These are phyloP conservation scores for Okamejei kenojei DNA, from an alignment of 2,797 vertebrate genomes.

Conservation along the genomic window DNA sequence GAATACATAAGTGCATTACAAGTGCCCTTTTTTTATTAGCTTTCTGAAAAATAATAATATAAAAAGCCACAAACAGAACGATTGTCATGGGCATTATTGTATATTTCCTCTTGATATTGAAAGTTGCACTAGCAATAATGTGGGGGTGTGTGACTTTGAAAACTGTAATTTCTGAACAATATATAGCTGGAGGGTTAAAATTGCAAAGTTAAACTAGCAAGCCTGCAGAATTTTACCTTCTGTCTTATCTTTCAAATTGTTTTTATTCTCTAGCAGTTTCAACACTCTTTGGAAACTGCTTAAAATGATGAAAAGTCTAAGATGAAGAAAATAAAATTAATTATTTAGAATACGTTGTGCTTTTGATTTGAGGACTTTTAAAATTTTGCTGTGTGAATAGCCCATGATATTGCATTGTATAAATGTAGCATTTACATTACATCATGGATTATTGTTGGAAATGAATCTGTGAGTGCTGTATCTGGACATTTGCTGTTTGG, in stretches of 20 bases:
- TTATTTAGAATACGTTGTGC: neutral
- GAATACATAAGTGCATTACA: neutral
- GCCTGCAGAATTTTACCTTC: neutral
- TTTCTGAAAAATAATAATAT: neutral
- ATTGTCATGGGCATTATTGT: too few relatives aligned
- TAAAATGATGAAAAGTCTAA: neutral
- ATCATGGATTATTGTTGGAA: neutral
- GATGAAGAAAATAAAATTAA: constrained; percentile 7
- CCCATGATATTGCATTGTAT: neutral
- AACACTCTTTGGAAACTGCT: neutral
- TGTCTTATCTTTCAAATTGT: neutral
- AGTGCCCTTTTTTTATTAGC: neutral
- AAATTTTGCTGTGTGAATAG: neutral
- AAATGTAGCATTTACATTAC: neutral
- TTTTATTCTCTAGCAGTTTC: neutral
- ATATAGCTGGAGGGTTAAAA: neutral
- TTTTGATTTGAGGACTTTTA: neutral
- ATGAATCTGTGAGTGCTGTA: neutral
- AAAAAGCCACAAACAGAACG: neutral
- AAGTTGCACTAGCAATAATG: neutral
- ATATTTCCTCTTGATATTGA: neutral
- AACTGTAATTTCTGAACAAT: neutral
- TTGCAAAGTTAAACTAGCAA: neutral
- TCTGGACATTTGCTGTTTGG: neutral
- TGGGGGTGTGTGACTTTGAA: neutral